These are phyloP conservation scores for Notamacropus eugenii DNA, from an alignment of 2,797 vertebrate species.

Conservation along the genomic window DNA sequence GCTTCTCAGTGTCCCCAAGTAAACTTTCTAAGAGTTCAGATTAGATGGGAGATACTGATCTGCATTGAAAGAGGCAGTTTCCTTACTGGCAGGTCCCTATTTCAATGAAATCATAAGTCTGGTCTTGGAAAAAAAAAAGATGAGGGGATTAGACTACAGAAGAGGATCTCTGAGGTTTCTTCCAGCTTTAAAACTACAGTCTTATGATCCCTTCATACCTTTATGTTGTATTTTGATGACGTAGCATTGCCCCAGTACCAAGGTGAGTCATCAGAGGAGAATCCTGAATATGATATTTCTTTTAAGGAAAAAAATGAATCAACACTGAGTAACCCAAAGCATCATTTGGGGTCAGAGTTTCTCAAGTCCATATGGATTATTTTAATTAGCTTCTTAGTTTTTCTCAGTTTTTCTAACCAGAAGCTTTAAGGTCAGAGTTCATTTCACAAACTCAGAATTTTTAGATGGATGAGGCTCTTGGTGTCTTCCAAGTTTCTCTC, in stretches of 20 bases:
- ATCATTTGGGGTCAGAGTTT: neutral
- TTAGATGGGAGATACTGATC: neutral
- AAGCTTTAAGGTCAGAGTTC: neutral
- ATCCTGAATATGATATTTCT: neutral
- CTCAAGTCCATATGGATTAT: neutral
- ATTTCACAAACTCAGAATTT: constrained; percentile 36
- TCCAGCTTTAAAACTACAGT: neutral
- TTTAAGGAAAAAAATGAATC: neutral
- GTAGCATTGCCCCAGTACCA: neutral
- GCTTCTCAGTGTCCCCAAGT: neutral
- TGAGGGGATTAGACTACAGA: neutral
- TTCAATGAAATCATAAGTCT: neutral
- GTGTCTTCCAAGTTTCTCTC: neutral
- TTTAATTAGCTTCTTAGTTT: constrained; percentile 19
- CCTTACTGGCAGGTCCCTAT: neutral
- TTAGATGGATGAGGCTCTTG: constrained; percentile 28
- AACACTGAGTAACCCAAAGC: neutral
- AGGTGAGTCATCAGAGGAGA: neutral
- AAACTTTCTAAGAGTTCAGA: neutral
- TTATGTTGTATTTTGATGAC: neutral
- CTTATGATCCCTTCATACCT: neutral
- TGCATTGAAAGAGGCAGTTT: neutral
- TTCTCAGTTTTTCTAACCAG: neutral
- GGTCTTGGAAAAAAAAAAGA: neutral
- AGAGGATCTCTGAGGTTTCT: neutral